Percentiles rank a stretch among this genome's conserved stretches.
Conservation (phyloP, 2,113 vertebrate species). For the Psilopogon haemacephalus region DNA sequence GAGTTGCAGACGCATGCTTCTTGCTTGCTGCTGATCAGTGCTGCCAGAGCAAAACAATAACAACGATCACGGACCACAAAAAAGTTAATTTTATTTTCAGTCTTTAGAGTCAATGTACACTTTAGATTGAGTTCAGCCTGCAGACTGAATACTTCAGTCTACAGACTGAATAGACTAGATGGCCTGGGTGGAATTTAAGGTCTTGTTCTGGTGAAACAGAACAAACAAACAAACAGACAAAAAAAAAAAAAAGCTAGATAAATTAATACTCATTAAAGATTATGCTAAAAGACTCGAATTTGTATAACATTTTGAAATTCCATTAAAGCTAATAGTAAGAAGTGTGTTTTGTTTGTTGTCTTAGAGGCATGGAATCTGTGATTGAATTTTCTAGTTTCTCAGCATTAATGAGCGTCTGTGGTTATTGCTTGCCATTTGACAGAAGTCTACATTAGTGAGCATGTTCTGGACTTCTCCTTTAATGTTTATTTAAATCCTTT, state of each 20-base stretch:
- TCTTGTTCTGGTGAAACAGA: background rate
- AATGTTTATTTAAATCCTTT: slow-evolving; percentile 23
- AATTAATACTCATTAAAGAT: background rate
- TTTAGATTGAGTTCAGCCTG: too few species aligned
- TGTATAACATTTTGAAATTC: background rate
- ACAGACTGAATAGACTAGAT: too few species aligned
- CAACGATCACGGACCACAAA: background rate
- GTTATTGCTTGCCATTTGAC: background rate
- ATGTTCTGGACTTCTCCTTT: background rate
- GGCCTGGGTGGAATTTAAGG: rapidly evolving
- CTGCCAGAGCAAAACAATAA: background rate
- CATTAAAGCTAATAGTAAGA: background rate
- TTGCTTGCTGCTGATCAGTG: background rate
- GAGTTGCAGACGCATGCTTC: too few species aligned
- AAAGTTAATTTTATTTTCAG: background rate
- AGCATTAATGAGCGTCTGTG: background rate
- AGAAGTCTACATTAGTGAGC: background rate
- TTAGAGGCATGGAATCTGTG: background rate
- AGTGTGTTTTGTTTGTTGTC: background rate
- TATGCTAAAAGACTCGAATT: background rate
- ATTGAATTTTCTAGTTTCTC: background rate
- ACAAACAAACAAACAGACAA: too few species aligned
- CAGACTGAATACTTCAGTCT: too few species aligned
- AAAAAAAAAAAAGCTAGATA: background rate
- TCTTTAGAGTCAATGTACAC: too few species aligned